A percentile compares a stretch with the other conserved stretches of the same genome.
Conservation (phyloP, 2,797 vertebrate species). For the Siniperca scherzeri region DNA sequence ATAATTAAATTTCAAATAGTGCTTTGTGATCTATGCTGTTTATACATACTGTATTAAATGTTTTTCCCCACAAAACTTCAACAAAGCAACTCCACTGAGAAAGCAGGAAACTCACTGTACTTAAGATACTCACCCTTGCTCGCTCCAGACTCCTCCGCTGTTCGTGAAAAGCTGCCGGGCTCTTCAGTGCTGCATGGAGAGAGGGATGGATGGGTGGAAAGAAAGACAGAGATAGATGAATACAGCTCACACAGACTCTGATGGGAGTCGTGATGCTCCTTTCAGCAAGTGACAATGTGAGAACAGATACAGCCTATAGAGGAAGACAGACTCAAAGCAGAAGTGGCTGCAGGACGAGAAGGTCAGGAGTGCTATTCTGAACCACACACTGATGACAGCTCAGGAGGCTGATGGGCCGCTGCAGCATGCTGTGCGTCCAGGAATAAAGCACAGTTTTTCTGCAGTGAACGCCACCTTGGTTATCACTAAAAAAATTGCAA, state of each 20-base stretch:
- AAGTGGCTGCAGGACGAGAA: slow-evolving; percentile 55
- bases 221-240: slow-evolving; percentile 20
- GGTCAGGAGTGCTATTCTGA: slow-evolving; percentile 52
- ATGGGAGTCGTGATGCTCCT: slow-evolving; percentile 28
- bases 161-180: slow-evolving; percentile 98
- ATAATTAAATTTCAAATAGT: background rate
- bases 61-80: background rate
- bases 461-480: background rate
- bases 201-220: background rate
- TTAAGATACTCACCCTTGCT: slow-evolving; percentile 90
- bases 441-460: background rate
- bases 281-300: slow-evolving; percentile 25
- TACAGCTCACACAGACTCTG: background rate
- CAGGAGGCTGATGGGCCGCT: slow-evolving; percentile 10
- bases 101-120: background rate
- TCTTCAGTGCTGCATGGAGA: slow-evolving; percentile 92
- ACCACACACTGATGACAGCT: slow-evolving; percentile 26
- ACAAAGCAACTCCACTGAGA: background rate
- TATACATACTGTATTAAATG: background rate
- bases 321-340: slow-evolving; percentile 69
- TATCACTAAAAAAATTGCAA: background rate
- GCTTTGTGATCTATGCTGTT: slow-evolving; percentile 11
- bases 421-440: slow-evolving; percentile 22
- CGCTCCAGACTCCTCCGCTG: slow-evolving; percentile 97
- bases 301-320: slow-evolving; percentile 33